phyloP scores from a whole-genome alignment of 2,888 invertebrate species.

The Zhengitettix transpicula region DNA sequence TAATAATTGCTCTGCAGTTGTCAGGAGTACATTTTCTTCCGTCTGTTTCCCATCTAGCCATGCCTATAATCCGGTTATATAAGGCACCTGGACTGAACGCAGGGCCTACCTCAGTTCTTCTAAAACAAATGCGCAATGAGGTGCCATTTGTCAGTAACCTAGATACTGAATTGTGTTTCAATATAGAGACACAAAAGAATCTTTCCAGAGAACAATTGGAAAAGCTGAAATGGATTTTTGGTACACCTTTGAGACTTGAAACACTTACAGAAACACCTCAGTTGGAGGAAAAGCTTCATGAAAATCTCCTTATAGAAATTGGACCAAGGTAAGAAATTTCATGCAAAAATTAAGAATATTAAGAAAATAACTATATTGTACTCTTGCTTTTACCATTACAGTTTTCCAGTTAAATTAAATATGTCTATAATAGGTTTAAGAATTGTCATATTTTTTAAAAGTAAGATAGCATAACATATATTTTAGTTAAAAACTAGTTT shows the following conservation, averaged over 20 bases:
- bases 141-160: conserved; percentile 28
- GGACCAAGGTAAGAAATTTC: conserved; percentile 54
- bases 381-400: too few relatives aligned
- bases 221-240: conserved; percentile 61
- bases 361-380: neutral
- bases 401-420: too few relatives aligned
- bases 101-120: conserved; percentile 17
- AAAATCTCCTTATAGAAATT: conserved; percentile 56
- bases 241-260: conserved; percentile 46
- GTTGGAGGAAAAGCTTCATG: conserved; percentile 26
- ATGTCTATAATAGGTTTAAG: too few relatives aligned
- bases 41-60: neutral
- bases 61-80: conserved; percentile 18
- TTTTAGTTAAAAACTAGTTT: too few relatives aligned
- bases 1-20: too few relatives aligned
- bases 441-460: too few relatives aligned
- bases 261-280: conserved; percentile 36
- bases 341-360: too few relatives aligned
- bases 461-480: too few relatives aligned
- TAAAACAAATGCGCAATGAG: conserved; percentile 15
- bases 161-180: conserved; percentile 64
- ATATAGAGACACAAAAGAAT: conserved; percentile 45
- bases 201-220: conserved; percentile 42
- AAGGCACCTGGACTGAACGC: conserved; percentile 19
- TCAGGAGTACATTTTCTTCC: neutral